Percentiles rank a stretch among this genome's conserved stretches.
These are phyloP conservation scores for Ceyx margarethae DNA, from an alignment of 2,113 vertebrate genomes.

Conservation along the genomic window DNA sequence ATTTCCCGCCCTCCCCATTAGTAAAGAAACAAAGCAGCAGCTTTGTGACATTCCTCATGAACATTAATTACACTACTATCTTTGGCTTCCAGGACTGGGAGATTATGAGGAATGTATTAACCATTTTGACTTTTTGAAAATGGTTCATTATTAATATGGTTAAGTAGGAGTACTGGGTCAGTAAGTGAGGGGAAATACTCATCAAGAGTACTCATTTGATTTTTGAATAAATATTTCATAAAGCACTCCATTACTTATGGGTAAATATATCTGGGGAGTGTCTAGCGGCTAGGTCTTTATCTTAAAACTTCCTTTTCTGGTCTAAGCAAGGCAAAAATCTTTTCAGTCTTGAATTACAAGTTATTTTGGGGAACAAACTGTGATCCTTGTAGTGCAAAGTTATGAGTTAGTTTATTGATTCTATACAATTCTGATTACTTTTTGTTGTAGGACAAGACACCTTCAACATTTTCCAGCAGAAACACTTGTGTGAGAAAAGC, in stretches of 20 bases:
- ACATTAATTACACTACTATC: conserved; percentile 66
- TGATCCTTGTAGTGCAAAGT: neutral
- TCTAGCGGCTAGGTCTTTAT: neutral
- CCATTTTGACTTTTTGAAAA: conserved; percentile 53
- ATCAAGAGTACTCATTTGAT: conserved; percentile 21
- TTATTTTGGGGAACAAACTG: neutral
- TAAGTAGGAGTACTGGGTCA: conserved; percentile 59
- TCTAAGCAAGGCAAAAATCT: neutral
- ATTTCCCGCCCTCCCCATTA: fast-evolving
- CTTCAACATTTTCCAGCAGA: neutral
- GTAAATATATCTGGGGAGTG: neutral
- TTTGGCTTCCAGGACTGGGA: conserved; percentile 51
- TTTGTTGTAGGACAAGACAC: neutral
- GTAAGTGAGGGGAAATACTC: neutral
- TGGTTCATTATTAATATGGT: conserved; percentile 39
- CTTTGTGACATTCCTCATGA: conserved; percentile 47
- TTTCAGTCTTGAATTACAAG: neutral
- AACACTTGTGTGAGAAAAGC: neutral
- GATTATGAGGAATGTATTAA: conserved; percentile 53
- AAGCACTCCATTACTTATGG: neutral
- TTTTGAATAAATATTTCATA: conserved; percentile 16
- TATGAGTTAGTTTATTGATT: neutral
- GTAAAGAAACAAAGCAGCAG: conserved; percentile 47
- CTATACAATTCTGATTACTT: neutral
- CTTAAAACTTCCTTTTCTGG: neutral